Percentiles rank a stretch among this genome's conserved stretches.
Conservation (phyloP, 2,113 vertebrate genomes). For the Choloepus hoffmanni region DNA sequence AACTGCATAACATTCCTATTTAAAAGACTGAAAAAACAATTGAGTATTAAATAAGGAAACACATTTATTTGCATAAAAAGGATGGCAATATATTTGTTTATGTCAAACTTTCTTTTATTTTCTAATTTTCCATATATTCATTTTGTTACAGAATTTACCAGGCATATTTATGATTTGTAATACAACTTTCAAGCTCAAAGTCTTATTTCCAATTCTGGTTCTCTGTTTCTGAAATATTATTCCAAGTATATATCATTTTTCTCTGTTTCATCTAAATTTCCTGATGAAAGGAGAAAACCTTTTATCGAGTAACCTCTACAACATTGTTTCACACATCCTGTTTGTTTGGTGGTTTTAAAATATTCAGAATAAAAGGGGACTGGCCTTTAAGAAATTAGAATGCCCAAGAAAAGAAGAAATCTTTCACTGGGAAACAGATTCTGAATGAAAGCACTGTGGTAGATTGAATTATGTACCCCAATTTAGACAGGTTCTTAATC, state of each 20-base stretch:
- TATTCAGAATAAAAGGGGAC: background rate
- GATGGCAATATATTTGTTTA: slow-evolving; percentile 4
- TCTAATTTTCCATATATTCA: background rate
- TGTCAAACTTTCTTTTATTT: background rate
- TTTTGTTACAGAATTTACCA: slow-evolving; percentile 49
- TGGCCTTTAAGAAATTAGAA: background rate
- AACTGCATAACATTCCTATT: background rate
- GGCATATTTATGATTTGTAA: background rate
- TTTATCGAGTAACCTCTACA: background rate
- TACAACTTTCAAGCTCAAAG: background rate
- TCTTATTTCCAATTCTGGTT: background rate
- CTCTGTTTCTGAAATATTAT: slow-evolving; percentile 37
- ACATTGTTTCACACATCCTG: background rate
- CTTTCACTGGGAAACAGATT: background rate
- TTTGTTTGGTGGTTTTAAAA: slow-evolving; percentile 12
- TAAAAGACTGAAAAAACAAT: background rate
- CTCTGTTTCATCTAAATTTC: slow-evolving; percentile 36
- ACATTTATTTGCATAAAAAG: background rate
- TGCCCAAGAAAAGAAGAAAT: background rate
- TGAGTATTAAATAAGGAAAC: background rate
- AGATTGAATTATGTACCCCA: too few relatives aligned
- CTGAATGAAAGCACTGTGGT: background rate
- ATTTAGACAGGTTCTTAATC: too few relatives aligned
- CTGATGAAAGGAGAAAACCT: background rate
- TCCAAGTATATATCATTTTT: background rate